These are phyloP conservation scores for Ectemnius cavifrons DNA, from an alignment of 2,888 invertebrate species.

Conservation along the genomic window DNA sequence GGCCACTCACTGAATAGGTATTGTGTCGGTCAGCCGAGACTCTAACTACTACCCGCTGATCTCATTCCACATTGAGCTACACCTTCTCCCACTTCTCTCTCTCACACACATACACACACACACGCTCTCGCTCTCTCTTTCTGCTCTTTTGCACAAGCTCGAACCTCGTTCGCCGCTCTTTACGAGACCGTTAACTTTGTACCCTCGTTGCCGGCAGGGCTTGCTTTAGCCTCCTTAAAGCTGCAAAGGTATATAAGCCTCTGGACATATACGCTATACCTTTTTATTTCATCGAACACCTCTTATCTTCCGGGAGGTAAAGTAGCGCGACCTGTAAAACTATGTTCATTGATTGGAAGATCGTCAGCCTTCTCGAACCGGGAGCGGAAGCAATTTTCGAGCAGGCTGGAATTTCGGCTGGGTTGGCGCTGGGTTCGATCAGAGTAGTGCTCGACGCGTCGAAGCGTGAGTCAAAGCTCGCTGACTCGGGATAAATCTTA, in stretches of 20 bases:
- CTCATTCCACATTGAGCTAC: too few relatives aligned
- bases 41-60: background rate
- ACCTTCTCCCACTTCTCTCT: background rate
- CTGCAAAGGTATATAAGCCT: too few relatives aligned
- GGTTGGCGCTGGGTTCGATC: background rate
- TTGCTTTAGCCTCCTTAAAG: background rate
- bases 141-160: background rate
- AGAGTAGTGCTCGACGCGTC: background rate
- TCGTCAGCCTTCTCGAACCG: background rate
- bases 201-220: background rate
- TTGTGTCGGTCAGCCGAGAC: slow-evolving; percentile 2
- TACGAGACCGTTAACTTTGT: slow-evolving; percentile 16
- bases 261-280: too few relatives aligned
- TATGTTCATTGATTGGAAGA: background rate
- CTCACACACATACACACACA: too few relatives aligned
- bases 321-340: too few relatives aligned
- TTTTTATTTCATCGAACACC: too few relatives aligned
- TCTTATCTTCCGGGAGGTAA: too few relatives aligned
- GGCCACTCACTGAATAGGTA: slow-evolving; percentile 2
- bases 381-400: slow-evolving; percentile 1
- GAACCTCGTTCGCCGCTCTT: background rate
- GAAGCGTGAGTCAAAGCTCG: slow-evolving; percentile 2
- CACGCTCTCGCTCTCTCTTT: too few relatives aligned
- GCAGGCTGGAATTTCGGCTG: slow-evolving; percentile 3
- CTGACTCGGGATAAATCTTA: slow-evolving; percentile 10